Percentiles rank a stretch among this genome's conserved stretches.
Evolutionary conservation across 2,797 vertebrate genomes (phyloP).

Genomic region (Cyclura pinguis): DNA sequence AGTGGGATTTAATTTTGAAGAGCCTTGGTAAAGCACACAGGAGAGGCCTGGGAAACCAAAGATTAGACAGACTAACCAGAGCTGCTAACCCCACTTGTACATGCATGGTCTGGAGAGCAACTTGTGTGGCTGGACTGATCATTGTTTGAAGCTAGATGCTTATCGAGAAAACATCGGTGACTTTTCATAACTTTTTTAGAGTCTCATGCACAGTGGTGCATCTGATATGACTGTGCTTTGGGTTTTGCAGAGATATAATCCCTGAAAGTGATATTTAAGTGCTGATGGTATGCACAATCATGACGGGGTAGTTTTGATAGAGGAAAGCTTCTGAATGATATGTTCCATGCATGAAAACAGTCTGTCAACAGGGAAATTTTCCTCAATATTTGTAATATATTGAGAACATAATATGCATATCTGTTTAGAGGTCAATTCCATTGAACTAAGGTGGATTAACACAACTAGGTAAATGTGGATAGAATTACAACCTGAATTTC

Average conservation of each 20-base stretch:
- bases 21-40: no score
- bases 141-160: not conserved
- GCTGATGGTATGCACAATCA: not conserved
- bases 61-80: no score
- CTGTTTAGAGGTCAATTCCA: not conserved
- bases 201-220: not conserved
- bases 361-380: not conserved
- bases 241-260: not conserved
- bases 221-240: not conserved
- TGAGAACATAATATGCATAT: not conserved
- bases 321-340: not conserved
- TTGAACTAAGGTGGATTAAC: not conserved
- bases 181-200: not conserved
- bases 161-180: not conserved
- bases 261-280: not conserved
- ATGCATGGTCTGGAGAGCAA: not conserved
- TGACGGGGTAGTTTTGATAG: not conserved
- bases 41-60: no score
- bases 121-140: not conserved
- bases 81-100: no score
- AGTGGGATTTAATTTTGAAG: no score
- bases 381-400: not conserved
- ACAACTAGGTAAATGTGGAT: not conserved
- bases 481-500: not conserved
- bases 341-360: not conserved